Evolutionary conservation across 2,113 vertebrate species (phyloP).

Genomic region (Odontesthes bonariensis): DNA sequence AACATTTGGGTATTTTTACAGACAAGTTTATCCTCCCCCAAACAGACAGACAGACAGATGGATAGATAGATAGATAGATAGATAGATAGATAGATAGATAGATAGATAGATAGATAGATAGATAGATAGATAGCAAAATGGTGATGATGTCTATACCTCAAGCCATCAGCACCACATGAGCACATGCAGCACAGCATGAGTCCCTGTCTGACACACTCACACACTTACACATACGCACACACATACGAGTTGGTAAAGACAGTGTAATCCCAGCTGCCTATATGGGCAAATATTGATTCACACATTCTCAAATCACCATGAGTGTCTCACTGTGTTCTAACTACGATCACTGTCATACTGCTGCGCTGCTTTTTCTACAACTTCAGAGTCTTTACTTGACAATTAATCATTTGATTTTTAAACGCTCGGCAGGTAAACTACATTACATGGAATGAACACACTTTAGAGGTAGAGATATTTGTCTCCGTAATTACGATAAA

Average conservation of each 20-base stretch:
- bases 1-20: too few species aligned
- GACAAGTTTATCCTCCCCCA: too few species aligned
- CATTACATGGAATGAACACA: too few species aligned
- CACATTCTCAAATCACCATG: slow-evolving; percentile 45
- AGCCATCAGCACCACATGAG: slow-evolving; percentile 25
- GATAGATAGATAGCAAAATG: slow-evolving; percentile 1
- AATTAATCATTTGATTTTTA: background rate
- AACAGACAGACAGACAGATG: background rate
- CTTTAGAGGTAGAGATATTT: background rate
- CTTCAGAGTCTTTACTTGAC: background rate
- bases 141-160: slow-evolving; percentile 16
- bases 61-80: slow-evolving; percentile 14
- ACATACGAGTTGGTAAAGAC: slow-evolving; percentile 18
- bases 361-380: background rate
- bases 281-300: slow-evolving; percentile 67
- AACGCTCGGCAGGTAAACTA: background rate
- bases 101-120: slow-evolving; percentile 28
- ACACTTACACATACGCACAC: slow-evolving; percentile 10
- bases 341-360: background rate
- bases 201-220: slow-evolving; percentile 7
- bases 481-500: background rate
- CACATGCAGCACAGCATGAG: slow-evolving; percentile 25
- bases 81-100: slow-evolving; percentile 33
- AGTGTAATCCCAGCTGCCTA: slow-evolving; percentile 54
- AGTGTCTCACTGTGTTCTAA: slow-evolving; percentile 19